phyloP scores from a whole-genome alignment of 2,888 invertebrate genomes.

The Galerucella pusilla region DNA sequence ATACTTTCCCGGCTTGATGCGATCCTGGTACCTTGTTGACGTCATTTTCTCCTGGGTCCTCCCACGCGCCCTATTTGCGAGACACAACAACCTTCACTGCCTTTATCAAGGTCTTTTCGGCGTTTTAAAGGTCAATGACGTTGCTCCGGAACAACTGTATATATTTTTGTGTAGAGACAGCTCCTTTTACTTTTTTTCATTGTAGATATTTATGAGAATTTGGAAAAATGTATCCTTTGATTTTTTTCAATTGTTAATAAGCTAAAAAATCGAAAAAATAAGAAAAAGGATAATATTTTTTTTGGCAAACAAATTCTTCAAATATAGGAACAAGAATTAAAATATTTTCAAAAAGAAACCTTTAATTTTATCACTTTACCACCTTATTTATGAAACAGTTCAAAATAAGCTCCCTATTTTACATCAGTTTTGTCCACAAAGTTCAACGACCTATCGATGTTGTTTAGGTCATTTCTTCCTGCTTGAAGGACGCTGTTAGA shows the following conservation, averaged over 20 bases:
- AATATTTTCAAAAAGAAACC: too few relatives aligned
- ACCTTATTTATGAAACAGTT: too few relatives aligned
- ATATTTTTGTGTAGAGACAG: too few relatives aligned
- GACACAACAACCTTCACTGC: slow-evolving; percentile 19
- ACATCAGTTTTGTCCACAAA: neutral
- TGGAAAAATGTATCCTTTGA: too few relatives aligned
- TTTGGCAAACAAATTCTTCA: too few relatives aligned
- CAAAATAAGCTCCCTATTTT: neutral
- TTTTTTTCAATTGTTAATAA: too few relatives aligned
- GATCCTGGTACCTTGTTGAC: slow-evolving; percentile 44
- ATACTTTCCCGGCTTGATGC: slow-evolving; percentile 32
- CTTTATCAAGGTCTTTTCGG: neutral
- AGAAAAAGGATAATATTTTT: too few relatives aligned
- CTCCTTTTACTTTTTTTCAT: too few relatives aligned
- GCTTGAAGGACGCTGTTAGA: slow-evolving; percentile 23
- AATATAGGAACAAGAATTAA: too few relatives aligned
- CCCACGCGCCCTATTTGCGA: slow-evolving; percentile 33
- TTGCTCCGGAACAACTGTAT: neutral
- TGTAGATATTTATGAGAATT: too few relatives aligned
- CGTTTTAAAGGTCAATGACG: slow-evolving; percentile 16
- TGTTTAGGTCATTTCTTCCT: slow-evolving; percentile 16
- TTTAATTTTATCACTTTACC: too few relatives aligned
- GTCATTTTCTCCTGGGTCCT: slow-evolving; percentile 40
- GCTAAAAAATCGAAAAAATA: too few relatives aligned
- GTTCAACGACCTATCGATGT: slow-evolving; percentile 10